Evolutionary conservation across 2,797 vertebrate genomes (phyloP), one percentile per base, ranked within the genome.

Genomic region (Enteromius anoplus): DNA sequence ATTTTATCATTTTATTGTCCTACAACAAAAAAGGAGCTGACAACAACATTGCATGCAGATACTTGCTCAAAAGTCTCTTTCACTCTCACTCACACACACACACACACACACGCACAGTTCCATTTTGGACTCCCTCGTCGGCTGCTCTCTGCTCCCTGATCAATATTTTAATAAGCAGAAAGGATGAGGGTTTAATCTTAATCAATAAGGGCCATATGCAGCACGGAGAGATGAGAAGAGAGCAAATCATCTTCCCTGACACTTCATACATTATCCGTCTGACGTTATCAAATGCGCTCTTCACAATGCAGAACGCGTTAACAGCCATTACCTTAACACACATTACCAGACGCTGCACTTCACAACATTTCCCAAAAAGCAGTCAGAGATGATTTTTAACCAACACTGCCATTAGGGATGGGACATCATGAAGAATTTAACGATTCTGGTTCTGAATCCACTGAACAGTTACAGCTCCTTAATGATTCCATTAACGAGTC

Each of bases 111-210:
- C 69, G 40, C 65, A 69, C 53, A 47, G 21, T 34, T 69, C 75
- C 62, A 77, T 65, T 85, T 79, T 62, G 53, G 55, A 81, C 70
- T 81, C 29, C 78, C 82, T 70, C 75, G 40, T 75, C 34, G 14
- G 21, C 83, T 68, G 68, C 68, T 79, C 75, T 84, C 51, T 90
- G 89, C 89, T 90, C 90, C 90, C 87, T 90, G 86, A 94, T 94
- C 94, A 93, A 94, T 94, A 94, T 93, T 94, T 92, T 93, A 94
- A 93, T 94, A 93, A 94, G 89, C 87, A 91, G 91, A 93, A 89
- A 93, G 91, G 90, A 93, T 92, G 90, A 92, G 91, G 86, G 90
- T 88, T 91, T 92, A 91, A 93, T 93, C 92, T 87, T 92, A 91
- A 94, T 94, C 93, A 91, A 94, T 93, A 92, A 60, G 77, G 83